Evolutionary conservation across 2,888 invertebrate species (phyloP).

Genomic region (Parochlus steinenii): DNA sequence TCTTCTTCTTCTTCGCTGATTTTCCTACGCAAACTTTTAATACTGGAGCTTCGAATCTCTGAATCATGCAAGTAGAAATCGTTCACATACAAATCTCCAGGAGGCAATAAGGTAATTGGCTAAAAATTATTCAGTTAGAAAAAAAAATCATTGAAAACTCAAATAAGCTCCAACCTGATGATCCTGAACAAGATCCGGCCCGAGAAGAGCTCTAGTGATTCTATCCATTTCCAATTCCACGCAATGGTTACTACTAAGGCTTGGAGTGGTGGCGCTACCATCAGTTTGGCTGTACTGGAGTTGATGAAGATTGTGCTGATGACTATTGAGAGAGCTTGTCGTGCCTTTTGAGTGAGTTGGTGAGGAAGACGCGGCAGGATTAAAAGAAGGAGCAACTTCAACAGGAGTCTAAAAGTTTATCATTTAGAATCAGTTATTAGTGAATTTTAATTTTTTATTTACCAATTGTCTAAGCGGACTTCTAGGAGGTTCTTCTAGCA

Average conservation of each 20-base stretch:
- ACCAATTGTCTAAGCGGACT: slow-evolving; percentile 4
- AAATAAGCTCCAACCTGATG: no score
- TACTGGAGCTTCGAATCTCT: background rate
- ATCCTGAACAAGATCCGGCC: no score
- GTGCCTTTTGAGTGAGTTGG: slow-evolving; percentile 8
- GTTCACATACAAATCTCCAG: slow-evolving; percentile 9
- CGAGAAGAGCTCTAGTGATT: slow-evolving; percentile 14
- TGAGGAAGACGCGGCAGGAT: no score
- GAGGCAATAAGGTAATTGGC: no score
- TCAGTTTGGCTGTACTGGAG: no score
- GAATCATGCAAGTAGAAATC: slow-evolving; percentile 1
- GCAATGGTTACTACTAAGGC: slow-evolving; percentile 9
- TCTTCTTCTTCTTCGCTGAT: slow-evolving; percentile 1
- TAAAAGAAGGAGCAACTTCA: no score
- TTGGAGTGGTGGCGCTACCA: slow-evolving; percentile 8
- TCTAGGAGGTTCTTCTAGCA: background rate
- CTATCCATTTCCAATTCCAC: slow-evolving; percentile 16
- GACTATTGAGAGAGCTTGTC: slow-evolving; percentile 9
- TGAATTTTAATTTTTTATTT: slow-evolving; percentile 39
- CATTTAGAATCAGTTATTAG: slow-evolving; percentile 39
- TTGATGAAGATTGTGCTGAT: slow-evolving; percentile 12
- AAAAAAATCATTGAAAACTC: no score
- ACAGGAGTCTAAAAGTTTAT: slow-evolving; percentile 9
- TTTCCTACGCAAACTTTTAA: background rate
- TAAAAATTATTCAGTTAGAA: no score